Evolutionary conservation across 1,140 invertebrate genomes (phyloP).

Genomic region (Drosophila repleta): DNA sequence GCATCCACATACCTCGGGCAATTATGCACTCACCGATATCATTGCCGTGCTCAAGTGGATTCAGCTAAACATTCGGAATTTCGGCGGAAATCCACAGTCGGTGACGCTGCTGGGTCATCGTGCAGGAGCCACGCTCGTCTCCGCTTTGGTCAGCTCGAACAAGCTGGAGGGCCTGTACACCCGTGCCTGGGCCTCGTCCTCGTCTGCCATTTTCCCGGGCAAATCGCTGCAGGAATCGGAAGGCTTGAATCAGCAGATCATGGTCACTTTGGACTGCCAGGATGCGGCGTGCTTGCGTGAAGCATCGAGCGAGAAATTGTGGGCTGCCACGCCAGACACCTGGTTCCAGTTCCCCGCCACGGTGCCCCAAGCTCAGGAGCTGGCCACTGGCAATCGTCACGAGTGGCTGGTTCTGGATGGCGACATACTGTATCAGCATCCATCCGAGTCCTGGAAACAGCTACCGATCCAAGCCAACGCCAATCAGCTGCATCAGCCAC

Average conservation of each 20-base stretch:
- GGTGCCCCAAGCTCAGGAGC: constrained; percentile 85
- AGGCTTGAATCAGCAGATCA: constrained; percentile 86
- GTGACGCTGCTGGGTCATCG: constrained; percentile 93
- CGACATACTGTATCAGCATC: constrained; percentile 87
- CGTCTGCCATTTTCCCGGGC: constrained; percentile 88
- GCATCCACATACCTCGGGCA: constrained; percentile 91
- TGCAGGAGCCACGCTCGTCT: constrained; percentile 91
- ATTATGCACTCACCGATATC: constrained; percentile 93
- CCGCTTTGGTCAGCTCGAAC: constrained; percentile 87
- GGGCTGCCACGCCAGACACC: constrained; percentile 88
- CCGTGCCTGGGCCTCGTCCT: constrained; percentile 90
- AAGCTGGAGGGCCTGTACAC: constrained; percentile 87
- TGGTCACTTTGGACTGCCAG: constrained; percentile 84
- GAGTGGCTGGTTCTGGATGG: constrained; percentile 92
- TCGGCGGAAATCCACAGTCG: constrained; percentile 90
- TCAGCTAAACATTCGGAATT: constrained; percentile 91
- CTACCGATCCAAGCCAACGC: constrained; percentile 50
- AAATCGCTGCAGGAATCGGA: constrained; percentile 87
- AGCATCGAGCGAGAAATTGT: constrained; percentile 87
- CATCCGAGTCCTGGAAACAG: constrained; percentile 86
- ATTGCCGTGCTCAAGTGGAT: constrained; percentile 92
- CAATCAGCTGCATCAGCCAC: constrained; percentile 76
- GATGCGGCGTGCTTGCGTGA: constrained; percentile 86
- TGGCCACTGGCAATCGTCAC: constrained; percentile 85
- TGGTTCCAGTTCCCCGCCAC: constrained; percentile 87